phyloP scores from a whole-genome alignment of 1,140 invertebrate genomes.

The Drosophila subpulchrella region DNA sequence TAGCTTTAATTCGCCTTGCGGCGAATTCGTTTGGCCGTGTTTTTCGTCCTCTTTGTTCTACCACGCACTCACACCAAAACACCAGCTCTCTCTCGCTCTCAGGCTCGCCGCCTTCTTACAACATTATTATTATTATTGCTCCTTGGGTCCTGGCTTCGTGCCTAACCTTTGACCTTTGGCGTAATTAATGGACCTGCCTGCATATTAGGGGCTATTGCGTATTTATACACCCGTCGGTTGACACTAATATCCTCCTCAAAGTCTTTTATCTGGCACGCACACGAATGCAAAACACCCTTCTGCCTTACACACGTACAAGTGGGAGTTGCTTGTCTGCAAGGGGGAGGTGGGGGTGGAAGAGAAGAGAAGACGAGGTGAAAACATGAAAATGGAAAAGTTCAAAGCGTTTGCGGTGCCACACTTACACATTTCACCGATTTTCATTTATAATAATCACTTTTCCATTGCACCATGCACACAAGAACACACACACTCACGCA shows the following conservation, averaged over 20 bases:
- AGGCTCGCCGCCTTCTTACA: conserved; percentile 39
- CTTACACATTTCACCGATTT: conserved; percentile 79
- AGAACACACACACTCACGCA: conserved; percentile 47
- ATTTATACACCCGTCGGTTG: conserved; percentile 45
- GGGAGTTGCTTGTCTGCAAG: conserved; percentile 65
- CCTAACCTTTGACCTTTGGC: conserved; percentile 76
- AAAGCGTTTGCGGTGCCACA: conserved; percentile 54
- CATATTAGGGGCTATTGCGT: conserved; percentile 55
- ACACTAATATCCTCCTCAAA: conserved; percentile 62
- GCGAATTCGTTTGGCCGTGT: conserved; percentile 36
- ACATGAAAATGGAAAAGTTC: conserved; percentile 65
- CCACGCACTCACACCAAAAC: conserved; percentile 34
- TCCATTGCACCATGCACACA: conserved; percentile 73
- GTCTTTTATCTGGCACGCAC: conserved; percentile 70
- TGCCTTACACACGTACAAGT: conserved; percentile 71
- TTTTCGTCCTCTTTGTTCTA: conserved; percentile 46
- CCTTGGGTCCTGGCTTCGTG: conserved; percentile 51
- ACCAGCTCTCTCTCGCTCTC: conserved; percentile 8
- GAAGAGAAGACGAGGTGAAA: conserved; percentile 51
- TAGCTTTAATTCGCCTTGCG: conserved; percentile 14
- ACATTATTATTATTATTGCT: conserved; percentile 53
- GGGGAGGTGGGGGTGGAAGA: conserved; percentile 4
- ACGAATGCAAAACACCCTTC: conserved; percentile 44
- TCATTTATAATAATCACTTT: conserved; percentile 79
- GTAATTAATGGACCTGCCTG: conserved; percentile 72